Evolutionary conservation across 2,113 vertebrate genomes (phyloP).

Genomic region (Lepus europaeus): DNA sequence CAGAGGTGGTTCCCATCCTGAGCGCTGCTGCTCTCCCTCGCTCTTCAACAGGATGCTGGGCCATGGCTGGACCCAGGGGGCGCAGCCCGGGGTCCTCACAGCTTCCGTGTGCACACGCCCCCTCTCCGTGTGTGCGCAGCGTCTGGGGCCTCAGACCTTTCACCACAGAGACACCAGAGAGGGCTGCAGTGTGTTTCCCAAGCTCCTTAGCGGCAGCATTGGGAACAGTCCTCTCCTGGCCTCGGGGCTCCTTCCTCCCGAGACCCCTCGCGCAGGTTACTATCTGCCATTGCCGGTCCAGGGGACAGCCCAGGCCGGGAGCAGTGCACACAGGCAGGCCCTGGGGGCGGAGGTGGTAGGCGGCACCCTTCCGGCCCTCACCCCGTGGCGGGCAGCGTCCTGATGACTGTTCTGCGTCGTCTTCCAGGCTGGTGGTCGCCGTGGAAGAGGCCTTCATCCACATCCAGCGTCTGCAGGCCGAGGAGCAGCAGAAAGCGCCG

Average conservation of each 20-base stretch:
- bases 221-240: background rate
- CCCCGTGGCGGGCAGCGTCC: fast-evolving
- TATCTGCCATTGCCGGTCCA: background rate
- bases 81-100: background rate
- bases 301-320: background rate
- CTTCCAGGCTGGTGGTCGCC: slow-evolving; percentile 93
- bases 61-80: fast-evolving
- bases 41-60: background rate
- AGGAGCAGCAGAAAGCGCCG: slow-evolving; percentile 94
- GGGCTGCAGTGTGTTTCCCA: background rate
- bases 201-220: fast-evolving
- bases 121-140: background rate
- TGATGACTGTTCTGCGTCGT: fast-evolving
- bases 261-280: background rate
- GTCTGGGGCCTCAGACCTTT: background rate
- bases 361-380: too few relatives aligned
- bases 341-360: background rate
- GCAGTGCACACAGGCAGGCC: too few relatives aligned
- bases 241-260: background rate
- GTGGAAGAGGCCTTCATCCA: slow-evolving; percentile 98
- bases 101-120: background rate
- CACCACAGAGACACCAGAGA: background rate
- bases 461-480: slow-evolving; percentile 93
- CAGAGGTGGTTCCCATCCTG: background rate
- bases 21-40: background rate